Evolutionary conservation across 2,113 vertebrate species (phyloP), one percentile per base, ranked within the genome.

Genomic region (Xenopus laevis): DNA sequence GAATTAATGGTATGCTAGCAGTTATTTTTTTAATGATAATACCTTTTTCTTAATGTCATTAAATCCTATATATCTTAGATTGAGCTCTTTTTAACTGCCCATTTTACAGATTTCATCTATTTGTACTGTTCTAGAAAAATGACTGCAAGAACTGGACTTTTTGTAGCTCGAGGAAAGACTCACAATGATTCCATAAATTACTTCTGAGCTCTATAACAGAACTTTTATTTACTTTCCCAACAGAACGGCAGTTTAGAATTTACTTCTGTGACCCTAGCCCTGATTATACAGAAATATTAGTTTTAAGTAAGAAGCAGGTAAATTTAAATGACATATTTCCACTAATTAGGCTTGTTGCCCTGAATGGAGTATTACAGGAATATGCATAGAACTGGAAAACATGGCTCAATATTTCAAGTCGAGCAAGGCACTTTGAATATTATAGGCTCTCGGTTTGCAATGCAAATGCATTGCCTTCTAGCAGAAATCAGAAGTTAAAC

Each of bases 341-440:
- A 69, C 74, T 77, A 77, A 77, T 77, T 77, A 77, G 74, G 59
- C 66, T 77, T 44, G 27, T 77, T 77, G 46, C 58, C 67, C 74
- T 70, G 67, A 77, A 77, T 70, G 67, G 74, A 70, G 47, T 77
- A 52, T 76, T 62, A 50, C 57, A 64, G 66, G 27, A 77, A 70
- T 70, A 77, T 70, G 66, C 74, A 70, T 64, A 53, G 73, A 45
- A 33, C 33, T 55, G 57, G 55, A 27, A 30, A 18, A 66, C 71
- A 13, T 63, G 63, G 45, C 58, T 57, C 67, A 77, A 77, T 77
- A 77, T 70, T 77, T 77, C 74, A 77, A 77, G 74, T 67, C 67
- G 64, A 57, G 46, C 44, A 18, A 64, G 74, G 68, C 66, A 76
- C 74, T 76, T 69, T 69, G 59, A 69, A 64, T 77, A 77, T 77